These are phyloP conservation scores for Lepetodrilus schrolli DNA, from an alignment of 2,888 invertebrate species.

Conservation along the genomic window DNA sequence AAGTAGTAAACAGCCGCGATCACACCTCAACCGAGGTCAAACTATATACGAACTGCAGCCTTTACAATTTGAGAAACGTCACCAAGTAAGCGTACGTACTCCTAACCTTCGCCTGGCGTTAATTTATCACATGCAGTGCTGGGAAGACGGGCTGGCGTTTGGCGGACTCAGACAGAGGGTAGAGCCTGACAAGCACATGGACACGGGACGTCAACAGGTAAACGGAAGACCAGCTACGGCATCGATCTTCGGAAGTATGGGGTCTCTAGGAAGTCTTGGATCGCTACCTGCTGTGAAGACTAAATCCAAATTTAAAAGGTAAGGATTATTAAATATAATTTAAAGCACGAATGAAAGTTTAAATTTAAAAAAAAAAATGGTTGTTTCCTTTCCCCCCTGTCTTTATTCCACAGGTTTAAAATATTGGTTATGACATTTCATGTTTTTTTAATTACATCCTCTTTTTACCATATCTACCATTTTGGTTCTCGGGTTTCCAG, in stretches of 20 bases:
- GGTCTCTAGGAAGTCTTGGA: neutral
- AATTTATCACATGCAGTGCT: constrained; percentile 9
- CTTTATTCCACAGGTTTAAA: no score
- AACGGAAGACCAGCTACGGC: neutral
- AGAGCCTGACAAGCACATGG: neutral
- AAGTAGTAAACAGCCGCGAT: neutral
- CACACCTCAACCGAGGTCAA: neutral
- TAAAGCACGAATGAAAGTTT: no score
- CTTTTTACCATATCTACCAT: no score
- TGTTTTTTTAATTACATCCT: no score
- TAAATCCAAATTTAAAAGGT: constrained; percentile 5
- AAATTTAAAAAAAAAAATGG: no score
- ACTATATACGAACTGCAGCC: neutral
- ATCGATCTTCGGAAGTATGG: constrained; percentile 20
- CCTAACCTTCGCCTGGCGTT: neutral
- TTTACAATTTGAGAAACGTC: constrained; percentile 17
- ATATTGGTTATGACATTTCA: no score
- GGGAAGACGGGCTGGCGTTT: neutral
- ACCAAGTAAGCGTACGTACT: neutral
- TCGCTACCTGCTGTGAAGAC: constrained; percentile 9
- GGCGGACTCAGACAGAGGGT: neutral
- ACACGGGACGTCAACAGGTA: neutral
- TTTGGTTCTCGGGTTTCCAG: no score
- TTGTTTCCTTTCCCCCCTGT: no score
- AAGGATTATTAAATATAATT: no score